Evolutionary conservation across 2,888 invertebrate genomes (phyloP).

Genomic region (Rhyacophila evoluta): DNA sequence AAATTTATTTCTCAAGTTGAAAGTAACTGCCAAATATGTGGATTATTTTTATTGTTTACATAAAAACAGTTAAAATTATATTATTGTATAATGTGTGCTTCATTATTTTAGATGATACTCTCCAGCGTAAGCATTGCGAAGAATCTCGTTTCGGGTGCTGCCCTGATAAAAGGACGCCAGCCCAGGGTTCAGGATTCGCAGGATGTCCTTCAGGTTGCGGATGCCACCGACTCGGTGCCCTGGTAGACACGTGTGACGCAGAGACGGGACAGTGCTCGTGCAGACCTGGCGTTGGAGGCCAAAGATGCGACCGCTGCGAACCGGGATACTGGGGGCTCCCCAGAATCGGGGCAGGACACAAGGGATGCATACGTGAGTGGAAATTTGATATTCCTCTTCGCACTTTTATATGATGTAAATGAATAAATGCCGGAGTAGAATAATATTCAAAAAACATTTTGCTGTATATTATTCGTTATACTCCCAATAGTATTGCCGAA

Average conservation of each 20-base stretch:
- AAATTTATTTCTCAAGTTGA: no score
- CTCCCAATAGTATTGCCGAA: not conserved
- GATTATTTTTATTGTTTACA: no score
- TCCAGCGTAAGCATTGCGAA: conserved; percentile 62
- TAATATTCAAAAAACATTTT: not conserved
- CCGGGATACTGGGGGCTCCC: conserved; percentile 93
- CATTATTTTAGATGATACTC: conserved; percentile 47
- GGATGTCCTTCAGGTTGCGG: conserved; percentile 87
- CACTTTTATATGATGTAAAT: conserved; percentile 1
- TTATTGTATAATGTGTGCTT: no score
- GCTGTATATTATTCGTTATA: not conserved
- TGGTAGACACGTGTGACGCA: conserved; percentile 83
- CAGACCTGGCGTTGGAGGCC: conserved; percentile 91
- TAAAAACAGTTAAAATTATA: no score
- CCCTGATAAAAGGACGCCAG: conserved; percentile 77
- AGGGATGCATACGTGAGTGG: conserved; percentile 78
- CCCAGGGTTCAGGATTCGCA: conserved; percentile 80
- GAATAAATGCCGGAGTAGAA: not conserved
- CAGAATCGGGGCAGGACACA: conserved; percentile 80
- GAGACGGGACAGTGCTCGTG: conserved; percentile 86
- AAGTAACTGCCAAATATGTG: no score
- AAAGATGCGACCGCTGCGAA: conserved; percentile 89
- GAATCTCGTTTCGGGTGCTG: conserved; percentile 81
- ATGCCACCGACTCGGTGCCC: conserved; percentile 86
- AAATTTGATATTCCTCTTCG: conserved; percentile 22